A percentile compares a stretch with the other conserved stretches of the same genome.
These are phyloP conservation scores for Uromys caudimaculatus DNA, from an alignment of 2,797 vertebrate species.

Conservation along the genomic window DNA sequence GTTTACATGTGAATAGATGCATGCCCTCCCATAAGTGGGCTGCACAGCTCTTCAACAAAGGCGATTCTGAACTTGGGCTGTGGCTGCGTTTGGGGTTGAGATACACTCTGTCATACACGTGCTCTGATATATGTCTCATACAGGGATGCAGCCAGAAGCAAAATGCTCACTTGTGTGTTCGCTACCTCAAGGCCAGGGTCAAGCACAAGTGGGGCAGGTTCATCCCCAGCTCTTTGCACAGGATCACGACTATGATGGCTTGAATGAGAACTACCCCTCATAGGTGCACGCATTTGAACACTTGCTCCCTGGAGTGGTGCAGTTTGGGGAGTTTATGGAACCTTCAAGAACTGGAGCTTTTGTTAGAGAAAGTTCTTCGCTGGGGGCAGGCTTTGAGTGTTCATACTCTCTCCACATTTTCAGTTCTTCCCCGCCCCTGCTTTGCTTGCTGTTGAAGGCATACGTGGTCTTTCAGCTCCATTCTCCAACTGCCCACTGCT, in stretches of 20 bases:
- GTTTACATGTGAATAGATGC: background rate
- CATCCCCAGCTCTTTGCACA: background rate
- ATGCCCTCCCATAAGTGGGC: background rate
- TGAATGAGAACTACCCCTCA: background rate
- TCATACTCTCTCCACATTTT: background rate
- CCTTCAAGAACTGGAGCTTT: background rate
- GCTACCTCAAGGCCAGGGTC: background rate
- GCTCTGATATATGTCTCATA: rapidly evolving
- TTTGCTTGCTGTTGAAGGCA: background rate
- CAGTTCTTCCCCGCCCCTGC: background rate
- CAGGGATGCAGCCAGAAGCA: background rate
- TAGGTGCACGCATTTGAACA: background rate
- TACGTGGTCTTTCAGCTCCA: background rate
- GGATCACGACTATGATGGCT: background rate
- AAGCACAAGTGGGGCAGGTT: rapidly evolving
- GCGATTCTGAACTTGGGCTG: background rate
- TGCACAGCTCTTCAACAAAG: background rate
- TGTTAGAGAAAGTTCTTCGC: background rate
- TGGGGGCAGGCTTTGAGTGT: background rate
- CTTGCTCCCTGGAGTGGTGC: background rate
- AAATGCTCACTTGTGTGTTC: background rate
- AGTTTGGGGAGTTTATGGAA: background rate
- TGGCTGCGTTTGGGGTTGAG: background rate
- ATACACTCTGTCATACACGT: rapidly evolving
- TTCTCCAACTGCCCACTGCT: background rate